Conservation (phyloP, 2,113 vertebrate species). For the Ardeotis arabs region DNA sequence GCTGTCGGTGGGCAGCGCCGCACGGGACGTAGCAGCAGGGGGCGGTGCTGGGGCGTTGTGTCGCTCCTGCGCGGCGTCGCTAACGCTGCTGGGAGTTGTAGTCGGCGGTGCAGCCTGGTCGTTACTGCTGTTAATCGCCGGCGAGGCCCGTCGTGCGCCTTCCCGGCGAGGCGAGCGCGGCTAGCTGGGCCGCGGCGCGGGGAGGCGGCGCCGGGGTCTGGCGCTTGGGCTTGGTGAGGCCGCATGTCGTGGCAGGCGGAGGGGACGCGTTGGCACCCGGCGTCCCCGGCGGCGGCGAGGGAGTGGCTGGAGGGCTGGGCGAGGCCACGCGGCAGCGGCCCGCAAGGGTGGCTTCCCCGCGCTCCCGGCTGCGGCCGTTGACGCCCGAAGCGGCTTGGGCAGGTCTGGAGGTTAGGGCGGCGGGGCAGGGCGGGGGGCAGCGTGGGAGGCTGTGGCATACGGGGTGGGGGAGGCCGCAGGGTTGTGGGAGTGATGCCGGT, state of each 20-base stretch:
- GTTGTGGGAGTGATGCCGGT: neutral
- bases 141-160: neutral
- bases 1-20: no score
- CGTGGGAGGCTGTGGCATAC: neutral
- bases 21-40: neutral
- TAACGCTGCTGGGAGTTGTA: neutral
- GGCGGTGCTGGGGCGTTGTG: neutral
- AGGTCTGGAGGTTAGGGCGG: neutral
- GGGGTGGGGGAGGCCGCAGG: no score
- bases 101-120: neutral
- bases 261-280: neutral
- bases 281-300: neutral
- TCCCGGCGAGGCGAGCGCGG: no score
- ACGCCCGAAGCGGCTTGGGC: neutral
- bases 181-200: fast-evolving
- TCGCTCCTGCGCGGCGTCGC: neutral
- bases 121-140: neutral
- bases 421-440: neutral
- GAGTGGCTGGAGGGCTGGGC: neutral
- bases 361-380: neutral
- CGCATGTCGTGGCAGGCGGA: neutral
- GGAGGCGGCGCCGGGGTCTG: no score
- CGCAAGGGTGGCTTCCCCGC: neutral
- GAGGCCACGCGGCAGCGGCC: neutral
- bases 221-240: neutral